Evolutionary conservation across 1,140 invertebrate genomes (phyloP), one percentile per base, ranked within the genome.

Genomic region (Agraylea sexmaculata): DNA sequence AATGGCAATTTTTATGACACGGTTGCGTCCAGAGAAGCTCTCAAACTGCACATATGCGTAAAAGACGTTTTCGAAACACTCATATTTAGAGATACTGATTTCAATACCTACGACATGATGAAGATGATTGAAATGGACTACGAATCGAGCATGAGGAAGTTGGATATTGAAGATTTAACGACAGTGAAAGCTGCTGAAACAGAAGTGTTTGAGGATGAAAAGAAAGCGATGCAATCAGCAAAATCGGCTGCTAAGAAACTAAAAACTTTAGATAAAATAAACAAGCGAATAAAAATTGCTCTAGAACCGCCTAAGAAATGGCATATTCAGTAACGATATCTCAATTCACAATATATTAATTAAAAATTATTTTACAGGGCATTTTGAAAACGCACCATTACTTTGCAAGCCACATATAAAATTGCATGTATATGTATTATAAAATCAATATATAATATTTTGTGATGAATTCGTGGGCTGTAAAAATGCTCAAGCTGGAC

Each of bases 1-100:
- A 55, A 62, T 12, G 58, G 60, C 3, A 47, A 63, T 31, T 70
- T 73, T 53, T 59, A 62, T 33, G 57, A 64, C 19, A 61, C 53
- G 18, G 59, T 79, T 2, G 68, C 71, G 19, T 73, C 73, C 37
- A 68, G 70, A 11, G 59, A 64, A 7, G 66, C 71, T 7, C 53
- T 78, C 5, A 68, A 70, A 44, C 49, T 78, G 32, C 64, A 69
- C 50, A 69, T 77, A 32, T 75, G 71, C 50, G 61, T 79, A 15
- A 73, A 79, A 51, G 74, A 75, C 37, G 67, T 77, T 8, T 81
- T 77, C 50, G 73, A 78, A 51, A 66, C 65, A 44, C 61, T 74
- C 23, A 65, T 79, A 40, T 71, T 56, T 37, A 59, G 60, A 45
- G 77, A 66, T 53, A 71, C 71, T 47, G 66, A 50, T 42, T 60